Percentiles rank a stretch among this genome's conserved stretches.
These are phyloP conservation scores for Hirundo rustica DNA, from an alignment of 2,797 vertebrate species.

Conservation along the genomic window DNA sequence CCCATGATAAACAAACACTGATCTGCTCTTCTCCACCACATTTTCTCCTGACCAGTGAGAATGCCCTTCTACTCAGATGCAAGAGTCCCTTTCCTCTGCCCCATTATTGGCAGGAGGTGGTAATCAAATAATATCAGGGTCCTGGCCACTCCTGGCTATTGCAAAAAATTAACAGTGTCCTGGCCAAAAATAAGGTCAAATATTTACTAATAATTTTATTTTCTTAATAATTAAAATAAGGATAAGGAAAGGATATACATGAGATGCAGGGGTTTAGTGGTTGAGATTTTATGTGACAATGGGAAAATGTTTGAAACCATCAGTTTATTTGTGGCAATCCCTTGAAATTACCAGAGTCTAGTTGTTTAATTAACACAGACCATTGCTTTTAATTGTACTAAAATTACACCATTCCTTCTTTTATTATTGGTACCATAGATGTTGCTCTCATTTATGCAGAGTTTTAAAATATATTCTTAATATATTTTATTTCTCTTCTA, in stretches of 20 bases:
- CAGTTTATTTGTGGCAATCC: not conserved
- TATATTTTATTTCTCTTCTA: not conserved
- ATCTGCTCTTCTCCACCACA: not conserved
- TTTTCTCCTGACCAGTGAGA: not conserved
- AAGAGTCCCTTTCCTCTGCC: not conserved
- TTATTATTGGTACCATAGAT: not conserved
- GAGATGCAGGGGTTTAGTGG: not conserved
- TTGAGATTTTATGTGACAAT: not conserved
- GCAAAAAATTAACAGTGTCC: not conserved
- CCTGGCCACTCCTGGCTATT: not conserved
- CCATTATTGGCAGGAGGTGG: not conserved
- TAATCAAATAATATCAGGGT: not conserved
- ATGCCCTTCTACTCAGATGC: accelerated
- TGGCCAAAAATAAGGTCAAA: not conserved
- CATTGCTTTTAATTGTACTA: not conserved
- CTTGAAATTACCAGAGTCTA: not conserved
- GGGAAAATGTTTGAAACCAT: not conserved
- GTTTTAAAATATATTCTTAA: not conserved
- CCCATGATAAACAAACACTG: not conserved
- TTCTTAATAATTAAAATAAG: not conserved
- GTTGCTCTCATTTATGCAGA: not conserved
- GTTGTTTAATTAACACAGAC: not conserved
- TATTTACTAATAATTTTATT: not conserved
- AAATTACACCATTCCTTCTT: not conserved
- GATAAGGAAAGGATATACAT: not conserved